Percentiles rank a stretch among this genome's conserved stretches.
Evolutionary conservation across 2,888 invertebrate genomes (phyloP).

Genomic region (Drymonia ruficornis): DNA sequence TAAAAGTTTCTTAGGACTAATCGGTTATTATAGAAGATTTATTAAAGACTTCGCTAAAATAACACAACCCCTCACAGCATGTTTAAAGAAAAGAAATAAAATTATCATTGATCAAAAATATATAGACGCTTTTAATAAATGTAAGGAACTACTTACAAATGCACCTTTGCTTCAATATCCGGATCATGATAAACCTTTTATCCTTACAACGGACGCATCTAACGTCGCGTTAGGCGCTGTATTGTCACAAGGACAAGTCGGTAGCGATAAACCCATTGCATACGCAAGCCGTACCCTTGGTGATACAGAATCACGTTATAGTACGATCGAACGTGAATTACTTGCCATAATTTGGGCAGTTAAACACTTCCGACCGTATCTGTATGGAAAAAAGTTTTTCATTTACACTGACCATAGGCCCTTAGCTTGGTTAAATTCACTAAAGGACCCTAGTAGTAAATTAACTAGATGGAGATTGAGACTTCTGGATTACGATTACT

Average conservation of each 20-base stretch:
- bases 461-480: background rate
- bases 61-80: constrained; percentile 19
- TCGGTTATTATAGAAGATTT: constrained; percentile 57
- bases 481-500: background rate
- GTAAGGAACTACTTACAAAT: constrained; percentile 14
- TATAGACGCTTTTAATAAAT: constrained; percentile 16
- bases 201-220: constrained; percentile 35
- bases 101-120: constrained; percentile 15
- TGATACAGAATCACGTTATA: constrained; percentile 10
- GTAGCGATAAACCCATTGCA: constrained; percentile 29
- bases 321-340: constrained; percentile 10
- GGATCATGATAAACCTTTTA: constrained; percentile 4
- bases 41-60: constrained; percentile 42
- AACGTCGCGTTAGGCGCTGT: constrained; percentile 31
- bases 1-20: constrained; percentile 51
- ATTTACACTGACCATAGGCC: constrained; percentile 12
- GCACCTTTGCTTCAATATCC: constrained; percentile 17
- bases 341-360: constrained; percentile 12
- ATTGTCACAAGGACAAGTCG: constrained; percentile 30
- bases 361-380: constrained; percentile 12
- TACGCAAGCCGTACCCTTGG: constrained; percentile 16
- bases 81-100: constrained; percentile 11
- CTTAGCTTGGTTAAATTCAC: background rate
- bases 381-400: constrained; percentile 10
- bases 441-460: constrained; percentile 3